Base-by-base conservation (phyloP, 53 echinoderm and acorn worm species). In the Stichopus horrens region DNA sequence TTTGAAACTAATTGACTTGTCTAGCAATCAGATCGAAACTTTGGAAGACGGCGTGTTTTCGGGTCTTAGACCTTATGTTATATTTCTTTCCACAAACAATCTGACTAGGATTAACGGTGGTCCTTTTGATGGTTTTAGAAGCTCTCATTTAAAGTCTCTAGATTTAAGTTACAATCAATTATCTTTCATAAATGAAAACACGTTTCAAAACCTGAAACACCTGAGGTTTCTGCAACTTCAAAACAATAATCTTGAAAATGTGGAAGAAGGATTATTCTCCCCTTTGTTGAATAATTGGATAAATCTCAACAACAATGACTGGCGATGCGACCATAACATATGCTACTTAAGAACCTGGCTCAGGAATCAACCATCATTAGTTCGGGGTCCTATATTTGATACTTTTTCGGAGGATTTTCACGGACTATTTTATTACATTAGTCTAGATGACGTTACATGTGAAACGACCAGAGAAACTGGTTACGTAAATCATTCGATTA, bases 281-380 rank as follows among this genome's bases (percentile, higher is more conserved):
- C 83, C 83, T 20, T 57, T 83, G 57, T 83, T 83, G 63, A 83
- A 60, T 57, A 83, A 83, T 37, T 83, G 65, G 65, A 37, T 83
- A 20, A 21, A 1, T 83, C n/a, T 83, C 58, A 22, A 18, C 9
- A 21, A 23, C 20, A 83, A 83, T 37, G 58, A 57, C 20, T 83
- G 83, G 83, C 59, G 57, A 7, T 83, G 83, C 14, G 51, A 83
- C 37, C 8, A 83, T 57, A 56, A 58, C 7, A 83, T 83, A 8
- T 83, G 83, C 21, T 57, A 59, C 23, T 59, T 83, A 0, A 57
- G 83, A 6, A 55, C 83, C 5, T 83, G 83, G 83, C 63, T 83
- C 7, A 23, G 18, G 19, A 57, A 63, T 4, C 83, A 83, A 4
- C 83, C 66, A 59, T 14, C 63, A 5, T 13, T 20, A 20, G 83